Evolutionary conservation across 2,888 invertebrate species (phyloP).

Genomic region (Itoplectis maculator): DNA sequence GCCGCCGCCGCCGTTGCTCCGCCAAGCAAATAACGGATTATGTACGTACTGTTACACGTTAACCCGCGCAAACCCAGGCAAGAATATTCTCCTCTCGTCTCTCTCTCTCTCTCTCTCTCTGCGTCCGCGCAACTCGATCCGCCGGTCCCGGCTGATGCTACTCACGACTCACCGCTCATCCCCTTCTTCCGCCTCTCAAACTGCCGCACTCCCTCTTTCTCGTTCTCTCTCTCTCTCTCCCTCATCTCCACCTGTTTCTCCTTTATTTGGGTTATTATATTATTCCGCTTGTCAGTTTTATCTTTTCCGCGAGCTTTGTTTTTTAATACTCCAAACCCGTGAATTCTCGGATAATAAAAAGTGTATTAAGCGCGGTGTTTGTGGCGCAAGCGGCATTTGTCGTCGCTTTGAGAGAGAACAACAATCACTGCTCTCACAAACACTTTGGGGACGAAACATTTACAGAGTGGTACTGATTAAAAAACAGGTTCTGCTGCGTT

Average conservation of each 20-base stretch:
- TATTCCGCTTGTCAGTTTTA: slow-evolving; percentile 27
- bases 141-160: slow-evolving; percentile 27
- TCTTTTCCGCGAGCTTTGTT: not conserved
- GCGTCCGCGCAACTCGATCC: slow-evolving; percentile 31
- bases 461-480: too few relatives aligned
- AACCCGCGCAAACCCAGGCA: slow-evolving; percentile 66
- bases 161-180: not conserved
- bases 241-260: not conserved
- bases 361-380: not conserved
- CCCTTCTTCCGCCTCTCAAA: slow-evolving; percentile 2
- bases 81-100: slow-evolving; percentile 47
- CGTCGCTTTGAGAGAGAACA: not conserved
- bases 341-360: slow-evolving; percentile 9
- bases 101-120: slow-evolving; percentile 5
- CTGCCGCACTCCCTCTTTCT: too few relatives aligned
- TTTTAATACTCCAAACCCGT: not conserved
- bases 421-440: not conserved
- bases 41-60: slow-evolving; percentile 80
- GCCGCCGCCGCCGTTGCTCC: slow-evolving; percentile 74
- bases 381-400: not conserved
- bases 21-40: slow-evolving; percentile 83
- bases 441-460: too few relatives aligned
- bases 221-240: slow-evolving; percentile 4
- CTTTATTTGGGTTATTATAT: slow-evolving; percentile 36
- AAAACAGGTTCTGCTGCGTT: too few relatives aligned